These are phyloP conservation scores for Leptopilina clavipes DNA, from an alignment of 1,140 invertebrate species.

Conservation along the genomic window DNA sequence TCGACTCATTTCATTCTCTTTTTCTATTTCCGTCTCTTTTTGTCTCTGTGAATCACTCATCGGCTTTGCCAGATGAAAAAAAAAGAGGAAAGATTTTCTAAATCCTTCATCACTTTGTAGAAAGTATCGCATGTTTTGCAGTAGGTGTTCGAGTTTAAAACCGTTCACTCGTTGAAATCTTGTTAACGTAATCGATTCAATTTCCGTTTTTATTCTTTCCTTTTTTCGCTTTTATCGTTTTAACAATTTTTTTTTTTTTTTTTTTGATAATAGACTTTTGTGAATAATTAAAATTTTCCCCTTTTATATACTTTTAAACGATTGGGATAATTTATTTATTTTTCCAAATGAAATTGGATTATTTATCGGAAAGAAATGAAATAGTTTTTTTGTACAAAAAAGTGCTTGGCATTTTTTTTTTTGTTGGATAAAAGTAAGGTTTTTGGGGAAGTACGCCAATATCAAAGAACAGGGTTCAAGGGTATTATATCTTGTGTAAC, in stretches of 20 bases:
- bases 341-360: too few species aligned
- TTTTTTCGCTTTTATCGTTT: neutral
- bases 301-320: neutral
- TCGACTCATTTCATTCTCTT: conserved; percentile 52
- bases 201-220: neutral
- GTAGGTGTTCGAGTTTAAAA: conserved; percentile 46
- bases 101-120: conserved; percentile 53
- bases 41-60: conserved; percentile 55
- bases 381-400: conserved; percentile 28
- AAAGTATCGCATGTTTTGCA: conserved; percentile 49
- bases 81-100: conserved; percentile 51
- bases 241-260: neutral
- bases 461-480: neutral
- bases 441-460: neutral
- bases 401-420: neutral
- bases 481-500: conserved; percentile 39
- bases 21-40: conserved; percentile 40
- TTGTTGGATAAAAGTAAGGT: neutral
- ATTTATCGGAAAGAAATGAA: too few species aligned
- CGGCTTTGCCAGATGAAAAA: conserved; percentile 54
- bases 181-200: conserved; percentile 32
- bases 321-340: too few species aligned
- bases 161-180: conserved; percentile 36
- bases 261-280: neutral
- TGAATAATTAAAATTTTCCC: too few species aligned